Evolutionary conservation across 2,888 invertebrate species (phyloP).

Genomic region (Protonemura montana): DNA sequence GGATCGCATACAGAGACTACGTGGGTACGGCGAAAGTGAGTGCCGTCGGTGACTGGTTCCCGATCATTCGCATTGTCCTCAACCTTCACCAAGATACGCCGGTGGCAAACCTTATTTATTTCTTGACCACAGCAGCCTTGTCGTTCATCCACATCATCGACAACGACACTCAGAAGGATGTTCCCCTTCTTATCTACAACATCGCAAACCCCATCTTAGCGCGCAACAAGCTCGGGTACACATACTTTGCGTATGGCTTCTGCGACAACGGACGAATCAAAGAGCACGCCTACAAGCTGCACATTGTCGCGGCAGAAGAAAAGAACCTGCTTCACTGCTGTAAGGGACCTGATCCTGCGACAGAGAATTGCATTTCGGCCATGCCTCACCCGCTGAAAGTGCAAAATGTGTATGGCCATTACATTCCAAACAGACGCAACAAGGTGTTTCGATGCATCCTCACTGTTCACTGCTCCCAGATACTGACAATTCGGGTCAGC

Average conservation of each 20-base stretch:
- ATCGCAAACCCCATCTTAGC: background rate
- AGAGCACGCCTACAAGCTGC: constrained; percentile 53
- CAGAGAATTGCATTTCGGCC: background rate
- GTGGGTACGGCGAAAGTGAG: background rate
- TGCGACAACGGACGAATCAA: constrained; percentile 45
- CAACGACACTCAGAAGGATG: constrained; percentile 52
- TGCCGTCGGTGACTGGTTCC: constrained; percentile 31
- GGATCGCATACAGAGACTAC: background rate
- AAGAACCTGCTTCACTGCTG: constrained; percentile 32
- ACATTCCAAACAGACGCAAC: constrained; percentile 34
- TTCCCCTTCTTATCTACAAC: constrained; percentile 49
- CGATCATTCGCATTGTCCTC: constrained; percentile 16
- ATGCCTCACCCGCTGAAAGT: background rate
- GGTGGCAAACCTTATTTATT: constrained; percentile 48
- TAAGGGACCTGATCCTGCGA: background rate
- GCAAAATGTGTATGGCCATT: constrained; percentile 8
- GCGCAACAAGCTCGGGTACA: constrained; percentile 52
- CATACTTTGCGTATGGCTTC: constrained; percentile 54
- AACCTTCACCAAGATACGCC: constrained; percentile 17
- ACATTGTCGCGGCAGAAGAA: constrained; percentile 51
- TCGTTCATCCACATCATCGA: constrained; percentile 52
- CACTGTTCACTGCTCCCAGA: background rate
- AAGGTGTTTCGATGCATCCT: constrained; percentile 7
- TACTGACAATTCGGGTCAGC: background rate
- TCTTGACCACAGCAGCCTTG: constrained; percentile 51